phyloP scores from a whole-genome alignment of 2,113 vertebrate genomes.

The Neofelis nebulosa region DNA sequence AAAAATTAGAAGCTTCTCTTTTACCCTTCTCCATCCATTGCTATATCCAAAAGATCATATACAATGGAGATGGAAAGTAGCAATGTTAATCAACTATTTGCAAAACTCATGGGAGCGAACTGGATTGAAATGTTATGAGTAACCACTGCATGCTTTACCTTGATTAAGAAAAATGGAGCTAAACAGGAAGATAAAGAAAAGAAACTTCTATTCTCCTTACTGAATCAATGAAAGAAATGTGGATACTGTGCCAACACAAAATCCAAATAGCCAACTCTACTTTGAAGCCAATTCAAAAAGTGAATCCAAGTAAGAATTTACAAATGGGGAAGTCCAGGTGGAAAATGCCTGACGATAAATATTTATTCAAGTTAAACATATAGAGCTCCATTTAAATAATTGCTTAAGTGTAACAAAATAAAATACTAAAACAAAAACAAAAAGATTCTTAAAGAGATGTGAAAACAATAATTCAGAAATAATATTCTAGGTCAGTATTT shows the following conservation, averaged over 20 bases:
- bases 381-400: not conserved
- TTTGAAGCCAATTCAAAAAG: not conserved
- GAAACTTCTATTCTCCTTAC: not conserved
- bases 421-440: not conserved
- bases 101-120: not conserved
- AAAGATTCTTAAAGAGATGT: not conserved
- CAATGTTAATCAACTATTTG: not conserved
- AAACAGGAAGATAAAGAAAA: not conserved
- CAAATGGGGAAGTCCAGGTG: not conserved
- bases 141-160: not conserved
- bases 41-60: not conserved
- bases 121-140: not conserved
- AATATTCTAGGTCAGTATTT: not conserved
- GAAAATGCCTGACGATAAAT: not conserved
- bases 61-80: not conserved
- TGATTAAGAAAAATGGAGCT: not conserved
- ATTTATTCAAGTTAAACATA: constrained; percentile 29
- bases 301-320: not conserved
- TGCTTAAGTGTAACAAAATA: not conserved
- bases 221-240: not conserved
- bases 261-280: not conserved
- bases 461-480: not conserved
- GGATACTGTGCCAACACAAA: not conserved
- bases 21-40: not conserved
- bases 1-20: not conserved